Evolutionary conservation across 2,888 invertebrate species (phyloP), one percentile per base, ranked within the genome.

Genomic region (Leptopilina myrica): DNA sequence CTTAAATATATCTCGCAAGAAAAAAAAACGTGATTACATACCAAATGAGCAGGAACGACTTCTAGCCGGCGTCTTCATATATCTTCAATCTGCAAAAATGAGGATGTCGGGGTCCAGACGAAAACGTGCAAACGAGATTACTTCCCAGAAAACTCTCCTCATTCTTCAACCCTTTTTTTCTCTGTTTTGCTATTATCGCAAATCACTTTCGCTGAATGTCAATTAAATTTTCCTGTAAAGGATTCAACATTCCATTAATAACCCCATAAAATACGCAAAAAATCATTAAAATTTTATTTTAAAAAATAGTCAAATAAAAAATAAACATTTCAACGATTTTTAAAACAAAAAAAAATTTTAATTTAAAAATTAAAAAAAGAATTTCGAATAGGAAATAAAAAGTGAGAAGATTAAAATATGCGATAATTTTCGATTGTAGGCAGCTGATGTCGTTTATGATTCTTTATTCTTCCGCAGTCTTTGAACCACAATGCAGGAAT

Each of bases 61-160:
- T 80, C 80, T 80, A 85, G 85, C 85, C 86, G 85, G 86, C 85
- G 85, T 85, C 86, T 79, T 78, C 77, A 77, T 83, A 78, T 88
- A 88, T 89, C 89, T 89, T 76, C 83, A 84, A 89, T 89, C 89
- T 85, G 77, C 83, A 76, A 79, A 64, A 43, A 64, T 78, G 67
- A 83, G 82, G 83, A 81, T 82, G 81, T 73, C 79, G 83, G 82
- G 82, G 85, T 80, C 82, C 83, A 83, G 84, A 81, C 81, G 79
- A 87, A 87, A 88, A 85, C 83, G 85, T 80, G 83, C 81, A 85
- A 88, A 85, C 79, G 84, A 84, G 81, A 83, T 84, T 84, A 83
- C 85, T 89, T 89, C 89, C 84, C 77, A 85, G 88, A 88, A 89
- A 85, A 81, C 82, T 83, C 81, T 84, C 82, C 84, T 80, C 81